A percentile compares a stretch with the other conserved stretches of the same genome.
phyloP scores from a whole-genome alignment of 2,797 vertebrate genomes.

The Alauda arvensis region DNA sequence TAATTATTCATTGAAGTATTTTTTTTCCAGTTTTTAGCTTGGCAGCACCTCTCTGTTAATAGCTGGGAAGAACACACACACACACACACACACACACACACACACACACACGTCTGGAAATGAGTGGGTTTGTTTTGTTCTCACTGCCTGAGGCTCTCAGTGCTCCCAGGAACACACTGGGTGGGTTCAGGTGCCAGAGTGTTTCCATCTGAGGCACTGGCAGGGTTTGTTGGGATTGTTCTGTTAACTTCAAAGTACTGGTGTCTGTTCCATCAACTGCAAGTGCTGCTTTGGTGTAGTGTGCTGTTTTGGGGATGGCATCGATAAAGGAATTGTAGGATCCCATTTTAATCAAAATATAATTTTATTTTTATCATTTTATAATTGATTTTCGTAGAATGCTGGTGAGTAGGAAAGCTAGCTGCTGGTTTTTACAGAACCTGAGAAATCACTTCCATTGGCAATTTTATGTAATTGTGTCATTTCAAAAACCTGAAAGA shows the following conservation, averaged over 20 bases:
- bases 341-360: background rate
- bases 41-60: background rate
- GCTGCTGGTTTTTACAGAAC: background rate
- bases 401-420: background rate
- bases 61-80: background rate
- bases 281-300: background rate
- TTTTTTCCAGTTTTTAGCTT: background rate
- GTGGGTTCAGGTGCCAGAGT: background rate
- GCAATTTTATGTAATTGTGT: background rate
- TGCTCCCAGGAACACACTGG: background rate
- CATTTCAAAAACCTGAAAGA: background rate
- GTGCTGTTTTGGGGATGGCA: background rate
- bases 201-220: background rate
- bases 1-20: conserved; percentile 11
- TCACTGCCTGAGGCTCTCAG: background rate
- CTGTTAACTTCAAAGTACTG: background rate
- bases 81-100: background rate
- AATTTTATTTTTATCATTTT: background rate
- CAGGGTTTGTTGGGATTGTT: background rate
- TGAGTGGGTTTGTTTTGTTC: background rate
- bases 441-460: background rate
- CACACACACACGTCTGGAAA: background rate
- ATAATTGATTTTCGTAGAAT: background rate
- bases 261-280: background rate
- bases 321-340: background rate